Conservation (phyloP, 2,888 invertebrate genomes). For the Hydroisotoma schaefferi region DNA sequence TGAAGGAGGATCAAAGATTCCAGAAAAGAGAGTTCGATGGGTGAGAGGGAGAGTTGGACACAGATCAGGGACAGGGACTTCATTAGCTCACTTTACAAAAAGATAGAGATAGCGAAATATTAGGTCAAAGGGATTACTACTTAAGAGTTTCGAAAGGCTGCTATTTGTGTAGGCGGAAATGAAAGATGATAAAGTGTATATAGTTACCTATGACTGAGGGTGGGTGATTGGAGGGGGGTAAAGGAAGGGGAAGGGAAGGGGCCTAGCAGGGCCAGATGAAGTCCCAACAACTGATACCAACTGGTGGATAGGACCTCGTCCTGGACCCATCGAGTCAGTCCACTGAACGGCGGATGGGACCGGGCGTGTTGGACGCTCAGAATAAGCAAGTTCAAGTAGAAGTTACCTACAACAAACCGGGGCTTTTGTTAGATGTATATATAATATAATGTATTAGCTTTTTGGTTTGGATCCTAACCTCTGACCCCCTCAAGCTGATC, state of each 20-base stretch:
- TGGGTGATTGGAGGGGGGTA: background rate
- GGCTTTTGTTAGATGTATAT: too few species aligned
- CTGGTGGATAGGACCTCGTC: slow-evolving; percentile 29
- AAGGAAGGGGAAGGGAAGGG: slow-evolving; percentile 9
- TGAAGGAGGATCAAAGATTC: slow-evolving; percentile 43
- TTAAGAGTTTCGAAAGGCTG: background rate
- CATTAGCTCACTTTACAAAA: slow-evolving; percentile 33
- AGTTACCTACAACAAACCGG: slow-evolving; percentile 40
- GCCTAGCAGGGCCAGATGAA: slow-evolving; percentile 38
- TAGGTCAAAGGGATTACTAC: background rate
- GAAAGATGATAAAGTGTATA: too few species aligned
- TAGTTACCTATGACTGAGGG: too few species aligned
- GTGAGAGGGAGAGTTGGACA: slow-evolving; percentile 35
- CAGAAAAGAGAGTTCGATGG: slow-evolving; percentile 44
- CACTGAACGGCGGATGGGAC: slow-evolving; percentile 43
- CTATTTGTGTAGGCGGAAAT: background rate
- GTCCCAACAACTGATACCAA: slow-evolving; percentile 45
- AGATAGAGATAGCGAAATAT: background rate
- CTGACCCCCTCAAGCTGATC: too few species aligned
- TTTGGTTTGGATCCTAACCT: too few species aligned
- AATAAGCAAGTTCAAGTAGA: slow-evolving; percentile 42
- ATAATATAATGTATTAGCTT: too few species aligned
- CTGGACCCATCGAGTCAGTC: slow-evolving; percentile 38
- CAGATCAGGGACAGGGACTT: slow-evolving; percentile 34
- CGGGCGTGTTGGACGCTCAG: slow-evolving; percentile 44